phyloP scores from a whole-genome alignment of 1,140 invertebrate species.

The Drosophila serrata region DNA sequence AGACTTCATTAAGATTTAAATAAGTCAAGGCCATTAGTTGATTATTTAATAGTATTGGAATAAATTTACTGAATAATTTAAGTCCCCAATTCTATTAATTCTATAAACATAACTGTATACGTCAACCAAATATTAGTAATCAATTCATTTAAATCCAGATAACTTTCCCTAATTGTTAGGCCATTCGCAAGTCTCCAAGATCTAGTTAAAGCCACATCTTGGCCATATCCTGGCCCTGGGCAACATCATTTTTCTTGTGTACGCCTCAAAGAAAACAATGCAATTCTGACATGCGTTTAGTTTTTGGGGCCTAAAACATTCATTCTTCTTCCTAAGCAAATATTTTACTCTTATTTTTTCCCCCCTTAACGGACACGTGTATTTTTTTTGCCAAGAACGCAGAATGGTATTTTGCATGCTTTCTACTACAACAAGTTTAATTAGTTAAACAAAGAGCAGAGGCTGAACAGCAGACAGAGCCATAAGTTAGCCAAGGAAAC shows the following conservation, averaged over 20 bases:
- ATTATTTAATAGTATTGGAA: too few species aligned
- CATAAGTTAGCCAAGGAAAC: constrained; percentile 40
- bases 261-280: constrained; percentile 53
- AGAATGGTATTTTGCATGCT: constrained; percentile 69
- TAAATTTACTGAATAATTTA: too few species aligned
- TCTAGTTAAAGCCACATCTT: constrained; percentile 3
- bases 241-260: constrained; percentile 76
- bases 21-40: too few species aligned
- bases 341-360: constrained; percentile 13
- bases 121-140: neutral
- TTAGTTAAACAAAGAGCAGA: constrained; percentile 64
- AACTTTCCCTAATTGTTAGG: neutral
- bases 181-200: neutral
- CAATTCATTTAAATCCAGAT: too few species aligned
- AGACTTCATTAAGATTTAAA: neutral
- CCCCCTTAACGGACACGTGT: constrained; percentile 25
- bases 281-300: constrained; percentile 69
- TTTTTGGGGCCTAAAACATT: constrained; percentile 27
- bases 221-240: constrained; percentile 25
- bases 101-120: too few species aligned
- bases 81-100: too few species aligned
- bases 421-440: constrained; percentile 73
- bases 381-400: constrained; percentile 28
- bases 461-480: constrained; percentile 30
- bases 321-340: neutral